Evolutionary conservation across 2,113 vertebrate species (phyloP), one percentile per base, ranked within the genome.

Genomic region (Fulmarus glacialis): DNA sequence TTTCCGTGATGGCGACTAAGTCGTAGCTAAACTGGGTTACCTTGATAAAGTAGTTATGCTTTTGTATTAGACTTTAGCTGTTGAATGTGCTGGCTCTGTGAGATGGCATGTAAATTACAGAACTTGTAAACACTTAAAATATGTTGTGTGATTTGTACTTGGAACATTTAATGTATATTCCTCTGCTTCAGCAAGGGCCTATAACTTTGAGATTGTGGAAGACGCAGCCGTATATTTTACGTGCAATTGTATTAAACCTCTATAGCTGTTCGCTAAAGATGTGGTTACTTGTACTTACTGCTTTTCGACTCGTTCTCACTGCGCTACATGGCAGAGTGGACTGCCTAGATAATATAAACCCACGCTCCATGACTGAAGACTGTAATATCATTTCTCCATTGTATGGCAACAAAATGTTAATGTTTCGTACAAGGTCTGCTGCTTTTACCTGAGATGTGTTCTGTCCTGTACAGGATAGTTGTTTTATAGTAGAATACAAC

Each of bases 351-450:
- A 89, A 42, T 87, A 38, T 17, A 55, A 86, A 84, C 27, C 93
- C 14, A 2, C 40, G 8, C 22, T 78, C 3, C 0, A 4, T 94
- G 74, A 82, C 50, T 88, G 94, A 96, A 70, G 77, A 52, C 50
- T 71, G 24, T 75, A 40, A 24, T 66, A 29, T 96, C 7, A 50
- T 87, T 96, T 97, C 64, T 83, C 43, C 66, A 1, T 42, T 97
- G 84, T 83, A 45, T 66, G 75, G 52, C 87, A 96, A 89, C 84
- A 93, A 94, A 93, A 91, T 68, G 27, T 77, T 78, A 74, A 87
- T 87, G 45, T 62, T 97, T 95, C 79, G 36, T 86, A 38, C 36
- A 52, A n/a, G 87, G 50, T 42, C 43, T 75, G 5, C n/a, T 30
- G 42, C 60, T 94, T 96, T 85, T 89, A 91, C 60, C 56, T 87